phyloP scores from a whole-genome alignment of 2,113 vertebrate genomes.

The Albula glossodonta region DNA sequence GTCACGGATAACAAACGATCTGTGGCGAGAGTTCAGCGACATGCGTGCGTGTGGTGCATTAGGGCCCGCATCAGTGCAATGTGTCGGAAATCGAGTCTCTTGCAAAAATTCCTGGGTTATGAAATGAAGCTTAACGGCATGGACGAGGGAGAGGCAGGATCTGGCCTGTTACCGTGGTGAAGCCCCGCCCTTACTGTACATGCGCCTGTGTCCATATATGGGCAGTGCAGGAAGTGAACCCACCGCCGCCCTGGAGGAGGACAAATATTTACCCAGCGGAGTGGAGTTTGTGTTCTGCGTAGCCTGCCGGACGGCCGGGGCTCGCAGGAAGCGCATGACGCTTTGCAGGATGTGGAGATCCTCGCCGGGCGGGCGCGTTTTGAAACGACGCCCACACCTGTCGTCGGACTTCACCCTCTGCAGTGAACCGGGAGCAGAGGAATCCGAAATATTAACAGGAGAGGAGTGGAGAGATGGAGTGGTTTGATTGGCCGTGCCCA shows the following conservation, averaged over 20 bases:
- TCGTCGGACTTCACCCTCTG: not conserved
- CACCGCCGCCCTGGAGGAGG: not conserved
- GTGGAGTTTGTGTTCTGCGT: too few relatives aligned
- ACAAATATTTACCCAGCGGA: not conserved
- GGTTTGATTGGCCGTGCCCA: not conserved
- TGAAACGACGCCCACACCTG: not conserved
- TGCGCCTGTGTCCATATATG: slow-evolving; percentile 8
- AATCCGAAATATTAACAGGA: not conserved
- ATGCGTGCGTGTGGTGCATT: not conserved
- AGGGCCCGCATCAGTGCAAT: not conserved
- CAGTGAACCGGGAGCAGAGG: not conserved
- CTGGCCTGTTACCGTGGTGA: not conserved
- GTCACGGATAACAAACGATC: not conserved
- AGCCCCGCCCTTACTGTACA: not conserved
- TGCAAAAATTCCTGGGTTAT: not conserved
- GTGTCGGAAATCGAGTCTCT: not conserved
- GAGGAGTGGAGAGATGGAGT: not conserved
- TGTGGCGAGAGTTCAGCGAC: not conserved
- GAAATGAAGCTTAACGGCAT: not conserved
- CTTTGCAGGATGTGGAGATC: not conserved
- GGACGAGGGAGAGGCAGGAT: not conserved
- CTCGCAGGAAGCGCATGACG: too few relatives aligned
- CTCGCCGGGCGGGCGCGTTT: not conserved
- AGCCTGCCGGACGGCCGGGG: too few relatives aligned
- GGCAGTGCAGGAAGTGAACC: not conserved